Conservation (phyloP, 2,113 vertebrate genomes). For the Clarias magur region DNA sequence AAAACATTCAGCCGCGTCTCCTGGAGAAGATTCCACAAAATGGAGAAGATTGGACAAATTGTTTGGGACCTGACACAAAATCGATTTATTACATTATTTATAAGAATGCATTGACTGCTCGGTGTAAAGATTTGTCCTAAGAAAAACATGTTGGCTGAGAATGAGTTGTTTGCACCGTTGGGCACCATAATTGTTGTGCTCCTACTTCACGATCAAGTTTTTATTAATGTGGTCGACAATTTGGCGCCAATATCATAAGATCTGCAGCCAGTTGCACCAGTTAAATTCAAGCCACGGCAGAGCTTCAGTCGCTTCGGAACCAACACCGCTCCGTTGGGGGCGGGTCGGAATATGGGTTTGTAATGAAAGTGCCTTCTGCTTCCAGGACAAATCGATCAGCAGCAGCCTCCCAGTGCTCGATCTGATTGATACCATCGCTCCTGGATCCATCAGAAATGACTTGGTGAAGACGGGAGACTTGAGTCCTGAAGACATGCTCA, state of each 20-base stretch:
- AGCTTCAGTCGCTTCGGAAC: background rate
- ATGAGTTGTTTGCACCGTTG: no score
- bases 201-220: no score
- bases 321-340: background rate
- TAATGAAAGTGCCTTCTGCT: background rate
- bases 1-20: no score
- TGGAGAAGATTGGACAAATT: no score
- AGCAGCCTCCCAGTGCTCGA: conserved; percentile 94
- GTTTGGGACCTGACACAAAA: no score
- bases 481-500: conserved; percentile 77
- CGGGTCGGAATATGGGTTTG: background rate
- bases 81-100: no score
- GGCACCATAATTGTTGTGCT: no score
- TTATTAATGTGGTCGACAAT: no score
- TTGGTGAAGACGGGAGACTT: conserved; percentile 82
- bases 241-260: background rate
- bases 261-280: background rate
- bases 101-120: no score
- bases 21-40: no score
- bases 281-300: background rate
- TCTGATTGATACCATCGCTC: conserved; percentile 90
- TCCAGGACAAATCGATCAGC: conserved; percentile 90
- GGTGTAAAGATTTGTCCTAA: no score
- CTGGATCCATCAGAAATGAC: conserved; percentile 83
- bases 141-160: no score